Percentiles rank a stretch among this genome's conserved stretches.
Conservation (phyloP, 1,140 invertebrate genomes). For the Temnothorax longispinosus region DNA sequence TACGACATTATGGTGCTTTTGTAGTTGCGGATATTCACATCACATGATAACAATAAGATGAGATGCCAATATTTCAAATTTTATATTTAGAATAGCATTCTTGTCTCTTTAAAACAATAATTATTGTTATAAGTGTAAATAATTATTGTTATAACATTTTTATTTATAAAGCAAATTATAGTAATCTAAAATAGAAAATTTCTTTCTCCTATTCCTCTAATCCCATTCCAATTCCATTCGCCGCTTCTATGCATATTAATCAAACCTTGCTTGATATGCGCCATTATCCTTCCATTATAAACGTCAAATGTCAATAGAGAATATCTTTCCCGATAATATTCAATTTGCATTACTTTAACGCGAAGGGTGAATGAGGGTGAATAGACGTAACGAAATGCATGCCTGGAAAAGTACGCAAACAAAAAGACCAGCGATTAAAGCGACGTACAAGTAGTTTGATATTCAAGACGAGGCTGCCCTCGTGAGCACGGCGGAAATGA, state of each 20-base stretch:
- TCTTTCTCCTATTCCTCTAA: background rate
- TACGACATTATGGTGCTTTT: conserved; percentile 1
- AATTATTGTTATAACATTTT: too few relatives aligned
- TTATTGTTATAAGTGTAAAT: background rate
- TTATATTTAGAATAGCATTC: background rate
- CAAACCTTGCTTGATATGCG: background rate
- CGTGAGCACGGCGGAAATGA: conserved; percentile 64
- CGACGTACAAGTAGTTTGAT: conserved; percentile 64
- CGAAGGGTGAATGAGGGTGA: background rate
- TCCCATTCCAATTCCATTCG: background rate
- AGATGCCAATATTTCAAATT: background rate
- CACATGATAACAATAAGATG: background rate
- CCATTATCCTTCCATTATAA: conserved; percentile 2
- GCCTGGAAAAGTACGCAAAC: conserved; percentile 12
- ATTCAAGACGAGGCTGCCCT: conserved; percentile 63
- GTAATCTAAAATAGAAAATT: background rate
- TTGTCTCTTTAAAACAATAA: background rate
- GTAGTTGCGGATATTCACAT: conserved; percentile 1
- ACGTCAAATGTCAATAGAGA: background rate
- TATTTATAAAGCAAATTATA: background rate
- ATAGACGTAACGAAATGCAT: background rate
- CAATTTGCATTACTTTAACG: conserved; percentile 9
- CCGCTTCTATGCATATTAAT: background rate
- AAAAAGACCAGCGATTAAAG: conserved; percentile 68
- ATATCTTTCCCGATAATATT: background rate